Conservation (phyloP, 2,797 vertebrate genomes). For the Eulemur mongoz region DNA sequence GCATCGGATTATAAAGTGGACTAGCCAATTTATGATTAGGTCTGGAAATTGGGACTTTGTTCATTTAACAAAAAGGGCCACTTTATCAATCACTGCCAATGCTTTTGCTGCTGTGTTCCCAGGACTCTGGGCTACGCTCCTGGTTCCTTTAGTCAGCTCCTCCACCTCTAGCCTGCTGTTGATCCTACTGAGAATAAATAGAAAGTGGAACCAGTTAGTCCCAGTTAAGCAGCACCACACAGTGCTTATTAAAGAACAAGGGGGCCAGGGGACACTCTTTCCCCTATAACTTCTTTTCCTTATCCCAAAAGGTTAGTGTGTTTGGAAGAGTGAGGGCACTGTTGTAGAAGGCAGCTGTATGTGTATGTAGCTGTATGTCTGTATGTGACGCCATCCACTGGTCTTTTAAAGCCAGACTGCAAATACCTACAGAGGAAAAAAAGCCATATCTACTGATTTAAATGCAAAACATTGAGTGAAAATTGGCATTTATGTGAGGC, state of each 20-base stretch:
- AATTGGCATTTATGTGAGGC: neutral
- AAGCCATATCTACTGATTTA: neutral
- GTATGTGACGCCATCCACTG: accelerated
- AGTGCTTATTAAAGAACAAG: neutral
- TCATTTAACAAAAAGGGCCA: neutral
- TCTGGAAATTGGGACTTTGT: neutral
- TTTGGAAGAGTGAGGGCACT: neutral
- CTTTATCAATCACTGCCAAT: neutral
- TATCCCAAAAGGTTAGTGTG: neutral
- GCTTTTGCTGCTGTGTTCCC: neutral
- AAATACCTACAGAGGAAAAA: neutral
- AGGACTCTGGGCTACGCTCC: neutral
- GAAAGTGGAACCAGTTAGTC: neutral
- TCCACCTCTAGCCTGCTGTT: neutral
- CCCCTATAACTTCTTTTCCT: neutral
- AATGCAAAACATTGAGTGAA: neutral
- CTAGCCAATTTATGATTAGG: neutral
- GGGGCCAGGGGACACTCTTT: neutral
- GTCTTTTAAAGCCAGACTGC: neutral
- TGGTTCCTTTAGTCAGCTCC: neutral
- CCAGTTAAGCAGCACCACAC: neutral
- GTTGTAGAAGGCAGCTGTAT: neutral
- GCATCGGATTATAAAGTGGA: neutral
- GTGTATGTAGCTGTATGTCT: neutral
- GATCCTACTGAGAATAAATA: neutral